Percentiles rank a stretch among this genome's conserved stretches.
Conservation (phyloP, 2,113 vertebrate genomes). For the Nematolebias whitei region DNA sequence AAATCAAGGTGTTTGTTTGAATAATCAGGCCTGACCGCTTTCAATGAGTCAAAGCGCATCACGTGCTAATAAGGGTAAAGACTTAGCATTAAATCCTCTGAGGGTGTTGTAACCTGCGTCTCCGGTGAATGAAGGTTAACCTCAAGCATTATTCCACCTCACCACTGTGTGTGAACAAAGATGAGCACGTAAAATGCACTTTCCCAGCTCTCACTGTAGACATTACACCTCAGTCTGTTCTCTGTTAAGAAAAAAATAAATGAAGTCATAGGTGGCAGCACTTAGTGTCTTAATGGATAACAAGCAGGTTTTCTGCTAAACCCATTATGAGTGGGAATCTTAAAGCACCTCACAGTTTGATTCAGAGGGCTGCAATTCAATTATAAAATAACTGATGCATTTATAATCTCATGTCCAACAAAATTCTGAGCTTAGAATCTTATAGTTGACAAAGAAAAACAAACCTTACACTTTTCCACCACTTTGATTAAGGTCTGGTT, state of each 20-base stretch:
- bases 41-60: slow-evolving; percentile 7
- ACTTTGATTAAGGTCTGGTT: too few species aligned
- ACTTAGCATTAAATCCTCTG: slow-evolving; percentile 34
- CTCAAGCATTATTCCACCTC: slow-evolving; percentile 34
- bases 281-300: slow-evolving; percentile 3
- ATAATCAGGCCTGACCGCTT: not conserved
- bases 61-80: slow-evolving; percentile 38
- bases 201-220: slow-evolving; percentile 23
- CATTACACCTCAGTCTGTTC: slow-evolving; percentile 26
- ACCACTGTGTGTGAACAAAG: not conserved
- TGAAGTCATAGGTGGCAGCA: slow-evolving; percentile 34
- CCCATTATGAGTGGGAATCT: too few species aligned
- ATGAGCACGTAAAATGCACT: slow-evolving; percentile 23
- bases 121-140: slow-evolving; percentile 60
- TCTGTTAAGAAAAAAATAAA: slow-evolving; percentile 18
- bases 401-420: too few species aligned
- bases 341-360: too few species aligned
- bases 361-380: too few species aligned
- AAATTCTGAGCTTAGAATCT: too few species aligned
- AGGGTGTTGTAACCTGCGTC: slow-evolving; percentile 44
- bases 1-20: not conserved
- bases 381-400: too few species aligned
- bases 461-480: too few species aligned
- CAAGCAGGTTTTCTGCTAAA: too few species aligned
- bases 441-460: too few species aligned